Evolutionary conservation across 2,888 invertebrate genomes (phyloP).

Genomic region (Baccha elongata): DNA sequence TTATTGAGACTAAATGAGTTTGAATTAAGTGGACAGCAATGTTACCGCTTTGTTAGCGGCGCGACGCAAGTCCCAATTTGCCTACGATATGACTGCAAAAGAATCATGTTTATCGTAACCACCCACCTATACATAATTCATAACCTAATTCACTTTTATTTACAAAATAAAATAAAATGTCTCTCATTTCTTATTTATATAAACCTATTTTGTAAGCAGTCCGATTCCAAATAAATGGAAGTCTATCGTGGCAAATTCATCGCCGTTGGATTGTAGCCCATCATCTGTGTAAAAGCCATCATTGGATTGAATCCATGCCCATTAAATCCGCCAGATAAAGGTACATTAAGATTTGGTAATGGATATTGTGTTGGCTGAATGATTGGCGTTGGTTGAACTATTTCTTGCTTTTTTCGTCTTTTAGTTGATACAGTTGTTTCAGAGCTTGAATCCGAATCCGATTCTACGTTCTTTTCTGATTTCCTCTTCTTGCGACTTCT

Average conservation of each 20-base stretch:
- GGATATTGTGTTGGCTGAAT: background rate
- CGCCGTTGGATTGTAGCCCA: constrained; percentile 37
- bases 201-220: no score
- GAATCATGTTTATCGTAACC: no score
- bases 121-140: no score
- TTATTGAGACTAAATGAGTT: no score
- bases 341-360: constrained; percentile 5
- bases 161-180: no score
- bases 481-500: constrained; percentile 22
- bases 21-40: no score
- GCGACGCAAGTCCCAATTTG: no score
- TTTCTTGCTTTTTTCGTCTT: constrained; percentile 42
- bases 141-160: no score
- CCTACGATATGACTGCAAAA: no score
- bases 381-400: background rate
- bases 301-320: constrained; percentile 55
- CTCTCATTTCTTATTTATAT: no score
- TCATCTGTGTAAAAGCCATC: constrained; percentile 63
- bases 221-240: no score
- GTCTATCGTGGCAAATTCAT: constrained; percentile 57
- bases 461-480: background rate
- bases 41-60: no score
- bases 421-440: constrained; percentile 25
- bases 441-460: constrained; percentile 34
- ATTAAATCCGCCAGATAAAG: constrained; percentile 50